Percentiles rank a stretch among this genome's conserved stretches.
Conservation (phyloP, 2,888 invertebrate species). For the Ligdia adustata region DNA sequence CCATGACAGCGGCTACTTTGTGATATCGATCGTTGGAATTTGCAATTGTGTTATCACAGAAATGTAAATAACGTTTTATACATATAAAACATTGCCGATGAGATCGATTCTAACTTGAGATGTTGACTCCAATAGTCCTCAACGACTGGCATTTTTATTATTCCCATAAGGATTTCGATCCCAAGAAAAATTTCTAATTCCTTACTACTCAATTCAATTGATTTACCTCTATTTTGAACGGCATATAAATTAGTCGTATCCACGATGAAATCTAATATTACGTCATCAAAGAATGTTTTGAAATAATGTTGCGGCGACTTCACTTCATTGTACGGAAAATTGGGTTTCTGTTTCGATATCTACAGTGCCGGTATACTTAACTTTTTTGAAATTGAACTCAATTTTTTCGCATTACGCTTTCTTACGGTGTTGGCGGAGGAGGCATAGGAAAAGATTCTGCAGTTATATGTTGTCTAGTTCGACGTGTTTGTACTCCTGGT, state of each 20-base stretch:
- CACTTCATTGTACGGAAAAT: constrained; percentile 1
- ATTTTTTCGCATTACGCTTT: not conserved
- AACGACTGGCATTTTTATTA: constrained; percentile 4
- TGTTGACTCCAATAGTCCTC: constrained; percentile 8
- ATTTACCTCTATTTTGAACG: constrained; percentile 3
- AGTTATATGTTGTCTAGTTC: not conserved
- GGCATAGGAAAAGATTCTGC: not conserved
- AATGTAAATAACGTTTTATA: constrained; percentile 12
- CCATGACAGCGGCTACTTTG: constrained; percentile 10
- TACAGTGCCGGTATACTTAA: constrained; percentile 2
- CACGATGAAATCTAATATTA: constrained; percentile 1
- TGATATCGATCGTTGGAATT: constrained; percentile 11
- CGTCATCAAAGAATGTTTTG: constrained; percentile 3
- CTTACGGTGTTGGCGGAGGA: not conserved
- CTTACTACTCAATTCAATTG: constrained; percentile 1
- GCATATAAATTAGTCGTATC: constrained; percentile 5
- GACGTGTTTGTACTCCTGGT: not conserved
- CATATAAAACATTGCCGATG: constrained; percentile 1
- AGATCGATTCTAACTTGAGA: constrained; percentile 4
- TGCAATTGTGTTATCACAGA: constrained; percentile 17
- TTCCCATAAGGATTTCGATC: constrained; percentile 8
- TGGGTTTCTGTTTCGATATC: not conserved
- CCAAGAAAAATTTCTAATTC: constrained; percentile 4
- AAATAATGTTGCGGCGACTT: not conserved
- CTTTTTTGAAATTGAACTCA: not conserved